phyloP scores from a whole-genome alignment of 1,140 invertebrate genomes.

The Heliconius hermathena region DNA sequence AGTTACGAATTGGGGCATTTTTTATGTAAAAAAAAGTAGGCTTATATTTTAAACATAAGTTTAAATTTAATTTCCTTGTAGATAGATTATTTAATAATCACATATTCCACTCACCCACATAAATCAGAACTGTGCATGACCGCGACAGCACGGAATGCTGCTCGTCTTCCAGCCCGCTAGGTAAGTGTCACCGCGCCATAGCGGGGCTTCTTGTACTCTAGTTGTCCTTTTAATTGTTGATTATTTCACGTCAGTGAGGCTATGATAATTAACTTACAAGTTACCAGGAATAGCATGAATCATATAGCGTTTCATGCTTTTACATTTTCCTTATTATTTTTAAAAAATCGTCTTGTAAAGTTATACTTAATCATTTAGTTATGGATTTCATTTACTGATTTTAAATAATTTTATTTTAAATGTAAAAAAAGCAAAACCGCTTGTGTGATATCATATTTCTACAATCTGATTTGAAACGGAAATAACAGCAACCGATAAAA shows the following conservation, averaged over 20 bases:
- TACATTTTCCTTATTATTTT: not conserved
- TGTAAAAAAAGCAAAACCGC: not conserved
- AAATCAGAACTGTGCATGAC: slow-evolving; percentile 45
- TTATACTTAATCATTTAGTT: too few species aligned
- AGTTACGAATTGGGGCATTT: too few species aligned
- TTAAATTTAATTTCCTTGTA: not conserved
- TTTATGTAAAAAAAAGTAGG: too few species aligned
- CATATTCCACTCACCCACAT: slow-evolving; percentile 50
- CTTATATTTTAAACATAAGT: too few species aligned
- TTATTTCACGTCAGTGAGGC: slow-evolving; percentile 1
- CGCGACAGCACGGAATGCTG: slow-evolving; percentile 55
- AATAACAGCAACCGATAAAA: not conserved
- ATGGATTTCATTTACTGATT: too few species aligned
- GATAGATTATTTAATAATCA: slow-evolving; percentile 29
- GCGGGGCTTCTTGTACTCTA: slow-evolving; percentile 69
- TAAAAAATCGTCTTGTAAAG: not conserved
- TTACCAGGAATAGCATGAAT: not conserved
- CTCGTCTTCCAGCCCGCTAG: slow-evolving; percentile 57
- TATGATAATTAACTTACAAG: not conserved
- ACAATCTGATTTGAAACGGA: not conserved
- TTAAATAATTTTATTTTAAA: too few species aligned
- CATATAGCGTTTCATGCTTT: not conserved
- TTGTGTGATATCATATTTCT: not conserved
- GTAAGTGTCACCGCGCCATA: slow-evolving; percentile 68
- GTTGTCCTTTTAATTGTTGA: slow-evolving; percentile 70